These are phyloP conservation scores for Phalera bucephala DNA, from an alignment of 2,888 invertebrate genomes.

Conservation along the genomic window DNA sequence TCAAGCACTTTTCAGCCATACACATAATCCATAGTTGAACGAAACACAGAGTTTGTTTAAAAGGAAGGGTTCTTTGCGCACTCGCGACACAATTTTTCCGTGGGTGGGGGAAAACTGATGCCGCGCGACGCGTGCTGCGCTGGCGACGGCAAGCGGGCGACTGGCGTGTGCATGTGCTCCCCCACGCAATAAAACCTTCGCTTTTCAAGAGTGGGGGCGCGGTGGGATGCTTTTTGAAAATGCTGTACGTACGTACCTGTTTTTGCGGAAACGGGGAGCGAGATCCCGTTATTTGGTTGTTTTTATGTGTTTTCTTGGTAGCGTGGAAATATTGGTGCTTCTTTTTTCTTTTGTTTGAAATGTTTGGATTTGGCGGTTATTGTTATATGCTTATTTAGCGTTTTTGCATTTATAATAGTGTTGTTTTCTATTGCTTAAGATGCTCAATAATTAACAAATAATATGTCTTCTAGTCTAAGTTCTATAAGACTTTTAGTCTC, in stretches of 20 bases:
- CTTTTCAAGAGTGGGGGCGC: slow-evolving; percentile 65
- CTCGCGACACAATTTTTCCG: slow-evolving; percentile 80
- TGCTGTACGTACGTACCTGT: slow-evolving; percentile 28
- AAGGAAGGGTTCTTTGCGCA: slow-evolving; percentile 33
- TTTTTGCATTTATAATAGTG: too few species aligned
- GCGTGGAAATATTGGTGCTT: too few species aligned
- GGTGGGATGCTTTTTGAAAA: slow-evolving; percentile 46
- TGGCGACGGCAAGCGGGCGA: slow-evolving; percentile 65
- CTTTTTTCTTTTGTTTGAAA: too few species aligned
- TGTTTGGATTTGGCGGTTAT: too few species aligned
- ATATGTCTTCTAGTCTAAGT: too few species aligned
- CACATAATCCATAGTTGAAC: slow-evolving; percentile 73
- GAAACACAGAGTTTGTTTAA: slow-evolving; percentile 27
- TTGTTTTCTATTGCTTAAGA: too few species aligned
- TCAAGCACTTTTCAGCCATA: slow-evolving; percentile 69
- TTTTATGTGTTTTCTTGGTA: slow-evolving; percentile 13
- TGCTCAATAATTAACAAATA: too few species aligned
- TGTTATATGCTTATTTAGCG: too few species aligned
- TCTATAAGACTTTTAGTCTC: too few species aligned
- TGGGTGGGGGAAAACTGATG: slow-evolving; percentile 63
- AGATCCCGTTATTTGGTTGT: slow-evolving; percentile 24
- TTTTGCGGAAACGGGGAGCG: slow-evolving; percentile 18
- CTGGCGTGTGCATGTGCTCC: slow-evolving; percentile 53
- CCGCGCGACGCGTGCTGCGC: slow-evolving; percentile 71
- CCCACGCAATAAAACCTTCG: slow-evolving; percentile 73